Evolutionary conservation across 2,113 vertebrate species (phyloP).

Genomic region (Rhombomys opimus): DNA sequence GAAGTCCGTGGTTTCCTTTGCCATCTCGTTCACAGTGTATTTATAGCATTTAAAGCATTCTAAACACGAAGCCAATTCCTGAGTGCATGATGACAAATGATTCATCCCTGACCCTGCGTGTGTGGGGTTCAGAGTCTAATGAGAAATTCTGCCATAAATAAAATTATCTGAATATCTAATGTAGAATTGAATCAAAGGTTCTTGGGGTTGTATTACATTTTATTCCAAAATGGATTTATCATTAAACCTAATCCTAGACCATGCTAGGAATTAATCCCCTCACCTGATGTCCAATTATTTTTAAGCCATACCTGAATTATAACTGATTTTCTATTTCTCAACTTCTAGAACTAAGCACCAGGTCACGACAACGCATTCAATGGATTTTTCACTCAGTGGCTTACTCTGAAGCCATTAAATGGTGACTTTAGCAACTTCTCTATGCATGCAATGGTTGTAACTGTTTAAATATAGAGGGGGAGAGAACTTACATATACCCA

Average conservation of each 20-base stretch:
- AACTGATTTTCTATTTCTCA: neutral
- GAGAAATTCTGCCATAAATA: slow-evolving; percentile 32
- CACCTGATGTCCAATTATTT: neutral
- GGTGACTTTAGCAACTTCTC: neutral
- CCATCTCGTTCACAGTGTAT: neutral
- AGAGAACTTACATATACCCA: no score
- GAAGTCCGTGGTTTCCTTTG: neutral
- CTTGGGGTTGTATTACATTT: neutral
- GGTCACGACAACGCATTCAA: neutral
- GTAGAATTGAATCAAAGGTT: neutral
- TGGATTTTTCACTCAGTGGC: neutral
- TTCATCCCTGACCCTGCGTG: neutral
- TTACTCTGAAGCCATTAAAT: neutral
- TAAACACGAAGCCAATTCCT: neutral
- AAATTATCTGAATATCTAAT: neutral
- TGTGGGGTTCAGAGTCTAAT: neutral
- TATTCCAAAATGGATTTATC: neutral
- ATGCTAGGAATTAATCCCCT: neutral
- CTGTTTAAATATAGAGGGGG: neutral
- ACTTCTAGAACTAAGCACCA: neutral
- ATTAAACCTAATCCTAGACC: neutral
- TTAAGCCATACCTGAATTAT: neutral
- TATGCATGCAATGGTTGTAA: neutral
- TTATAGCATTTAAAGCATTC: neutral
- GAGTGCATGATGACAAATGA: neutral